Percentiles rank a stretch among this genome's conserved stretches.
Conservation (phyloP, 1,140 invertebrate genomes). For the Coptotermes formosanus region DNA sequence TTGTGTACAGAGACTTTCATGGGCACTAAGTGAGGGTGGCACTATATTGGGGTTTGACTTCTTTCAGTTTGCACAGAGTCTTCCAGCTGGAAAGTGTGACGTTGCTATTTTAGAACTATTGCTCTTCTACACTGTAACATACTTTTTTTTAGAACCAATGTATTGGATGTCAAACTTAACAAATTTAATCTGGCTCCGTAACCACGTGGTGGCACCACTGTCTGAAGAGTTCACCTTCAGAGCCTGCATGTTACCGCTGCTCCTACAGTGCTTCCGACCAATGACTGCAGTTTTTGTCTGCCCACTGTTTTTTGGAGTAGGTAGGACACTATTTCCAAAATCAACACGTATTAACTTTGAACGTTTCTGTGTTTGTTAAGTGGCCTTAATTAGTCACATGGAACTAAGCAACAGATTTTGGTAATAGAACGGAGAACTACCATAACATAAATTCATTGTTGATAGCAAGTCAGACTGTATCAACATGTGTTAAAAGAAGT, state of each 20-base stretch:
- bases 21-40: too few species aligned
- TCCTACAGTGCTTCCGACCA: constrained; percentile 79
- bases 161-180: constrained; percentile 70
- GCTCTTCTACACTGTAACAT: too few species aligned
- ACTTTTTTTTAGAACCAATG: constrained; percentile 60
- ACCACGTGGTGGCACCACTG: constrained; percentile 86
- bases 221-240: constrained; percentile 94
- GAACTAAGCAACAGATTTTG: neutral
- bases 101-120: too few species aligned
- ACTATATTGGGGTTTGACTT: too few species aligned
- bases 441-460: neutral
- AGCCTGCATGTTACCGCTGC: constrained; percentile 88
- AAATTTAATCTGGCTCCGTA: constrained; percentile 83
- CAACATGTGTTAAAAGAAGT: too few species aligned
- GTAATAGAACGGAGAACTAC: neutral
- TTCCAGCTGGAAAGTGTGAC: too few species aligned
- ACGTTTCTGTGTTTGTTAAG: neutral
- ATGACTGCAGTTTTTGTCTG: constrained; percentile 76
- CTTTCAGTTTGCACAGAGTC: too few species aligned
- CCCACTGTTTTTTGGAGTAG: constrained; percentile 89
- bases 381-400: neutral
- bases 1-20: too few species aligned
- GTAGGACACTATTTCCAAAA: constrained; percentile 49
- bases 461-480: neutral
- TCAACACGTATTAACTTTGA: neutral